Evolutionary conservation across 2,888 invertebrate species (phyloP), one percentile per base, ranked within the genome.

Genomic region (Nemurella pictetii): DNA sequence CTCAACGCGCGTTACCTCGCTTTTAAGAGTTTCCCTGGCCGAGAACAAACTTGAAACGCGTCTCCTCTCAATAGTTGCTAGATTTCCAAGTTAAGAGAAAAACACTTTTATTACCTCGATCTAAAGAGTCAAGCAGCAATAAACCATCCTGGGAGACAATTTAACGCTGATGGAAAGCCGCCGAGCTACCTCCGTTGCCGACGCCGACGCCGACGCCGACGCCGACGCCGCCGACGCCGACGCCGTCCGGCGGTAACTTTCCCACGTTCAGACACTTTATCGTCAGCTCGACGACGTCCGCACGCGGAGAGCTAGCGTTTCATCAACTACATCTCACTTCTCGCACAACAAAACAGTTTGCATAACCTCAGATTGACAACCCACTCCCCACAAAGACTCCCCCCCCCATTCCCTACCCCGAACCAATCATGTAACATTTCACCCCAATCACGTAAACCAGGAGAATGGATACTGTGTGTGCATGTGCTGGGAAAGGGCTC

Each of bases 131-230:
- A 27, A 75, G 75, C 27, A 75, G 75, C 75, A 28, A 75, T 75
- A 75, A 75, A 75, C 27, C 28, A 75, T 75, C 75, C 28, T 55
- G 20, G 75, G 75, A 26, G 75, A 75, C 75, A 75, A 27, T 75
- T 75, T 75, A 75, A 75, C 28, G 28, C 75, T 75, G 75, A 75
- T 75, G 75, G 75, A 75, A 75, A 55, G 55, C 55, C 55, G 55
- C 55, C 55, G 55, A 55, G 9, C 55, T 12, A 12, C 55, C 55
- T 2, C 55, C 55, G 12, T 2, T 20, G 55, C 55, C 20, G 12
- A 12, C 55, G 1, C 55, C 55, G n/a, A n/a, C n/a, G 55, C 55
- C 20, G 12, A 12, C 55, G 1, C 55, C 55, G 55, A 12, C 55
- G 55, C 55, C 55, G 55, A 55, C 20, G 20, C 55, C 55, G 12